phyloP scores from a whole-genome alignment of 1,140 invertebrate species.

The Vollenhovia emeryi region DNA sequence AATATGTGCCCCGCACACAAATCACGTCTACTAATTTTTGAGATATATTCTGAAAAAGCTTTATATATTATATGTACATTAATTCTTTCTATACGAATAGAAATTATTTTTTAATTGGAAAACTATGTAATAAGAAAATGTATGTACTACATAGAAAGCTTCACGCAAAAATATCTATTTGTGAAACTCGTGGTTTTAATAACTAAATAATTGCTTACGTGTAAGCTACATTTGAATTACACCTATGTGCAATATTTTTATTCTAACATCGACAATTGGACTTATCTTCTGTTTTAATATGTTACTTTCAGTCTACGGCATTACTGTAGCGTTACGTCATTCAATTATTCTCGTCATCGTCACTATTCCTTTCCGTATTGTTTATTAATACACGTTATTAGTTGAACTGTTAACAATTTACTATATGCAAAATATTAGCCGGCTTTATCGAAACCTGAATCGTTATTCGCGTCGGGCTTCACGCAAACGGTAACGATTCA shows the following conservation, averaged over 20 bases:
- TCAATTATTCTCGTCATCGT: not conserved
- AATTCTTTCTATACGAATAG: not conserved
- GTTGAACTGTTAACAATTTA: not conserved
- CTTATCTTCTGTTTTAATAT: not conserved
- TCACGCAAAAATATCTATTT: not conserved
- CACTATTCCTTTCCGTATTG: not conserved
- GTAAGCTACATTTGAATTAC: not conserved
- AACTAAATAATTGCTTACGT: not conserved
- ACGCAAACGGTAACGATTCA: slow-evolving; percentile 25
- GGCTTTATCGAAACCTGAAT: not conserved
- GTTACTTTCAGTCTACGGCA: not conserved
- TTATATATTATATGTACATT: not conserved
- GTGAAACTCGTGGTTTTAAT: not conserved
- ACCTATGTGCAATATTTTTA: slow-evolving; percentile 5
- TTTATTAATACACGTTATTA: not conserved
- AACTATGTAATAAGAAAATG: not conserved
- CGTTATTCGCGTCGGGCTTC: not conserved
- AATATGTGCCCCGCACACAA: not conserved
- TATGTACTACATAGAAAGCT: not conserved
- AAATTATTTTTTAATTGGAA: not conserved
- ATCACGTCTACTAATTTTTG: not conserved
- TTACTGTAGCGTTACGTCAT: not conserved
- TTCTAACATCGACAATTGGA: slow-evolving; percentile 1
- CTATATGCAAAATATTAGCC: not conserved
- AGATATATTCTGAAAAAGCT: not conserved